A percentile compares a stretch with the other conserved stretches of the same genome.
phyloP scores from a whole-genome alignment of 2,888 invertebrate genomes.

The Muschampia plurimacula region DNA sequence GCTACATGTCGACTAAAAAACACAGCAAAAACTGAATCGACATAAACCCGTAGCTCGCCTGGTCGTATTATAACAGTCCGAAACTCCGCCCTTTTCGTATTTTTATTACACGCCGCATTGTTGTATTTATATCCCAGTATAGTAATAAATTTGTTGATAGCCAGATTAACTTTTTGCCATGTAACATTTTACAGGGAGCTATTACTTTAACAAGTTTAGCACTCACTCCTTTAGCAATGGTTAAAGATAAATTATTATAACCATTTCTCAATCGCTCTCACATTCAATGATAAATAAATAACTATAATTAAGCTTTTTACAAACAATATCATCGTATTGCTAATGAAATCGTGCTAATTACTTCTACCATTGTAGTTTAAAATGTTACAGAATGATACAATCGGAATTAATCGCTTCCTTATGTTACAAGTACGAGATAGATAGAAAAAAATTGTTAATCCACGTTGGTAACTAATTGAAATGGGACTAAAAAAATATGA shows the following conservation, averaged over 20 bases:
- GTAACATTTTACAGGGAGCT: constrained; percentile 29
- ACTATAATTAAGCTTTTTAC: constrained; percentile 48
- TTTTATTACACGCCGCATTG: constrained; percentile 49
- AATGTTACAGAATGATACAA: constrained; percentile 68
- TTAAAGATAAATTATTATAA: constrained; percentile 43
- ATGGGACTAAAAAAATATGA: constrained; percentile 29
- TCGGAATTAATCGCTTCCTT: constrained; percentile 60
- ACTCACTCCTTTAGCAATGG: constrained; percentile 20
- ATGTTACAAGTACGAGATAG: constrained; percentile 48
- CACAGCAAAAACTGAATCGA: constrained; percentile 68
- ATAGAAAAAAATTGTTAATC: constrained; percentile 43
- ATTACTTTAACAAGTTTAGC: constrained; percentile 34
- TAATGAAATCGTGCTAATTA: constrained; percentile 65
- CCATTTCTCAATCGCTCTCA: constrained; percentile 61
- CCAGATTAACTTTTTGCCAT: constrained; percentile 36
- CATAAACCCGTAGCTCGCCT: constrained; percentile 62
- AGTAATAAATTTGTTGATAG: constrained; percentile 39
- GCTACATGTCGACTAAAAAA: constrained; percentile 70
- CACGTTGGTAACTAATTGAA: constrained; percentile 42
- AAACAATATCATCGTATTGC: constrained; percentile 58
- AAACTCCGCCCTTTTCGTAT: constrained; percentile 73
- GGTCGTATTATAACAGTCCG: constrained; percentile 74
- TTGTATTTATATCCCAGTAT: constrained; percentile 37
- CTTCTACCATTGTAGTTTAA: constrained; percentile 64
- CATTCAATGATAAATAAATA: constrained; percentile 41